Evolutionary conservation across 2,113 vertebrate genomes (phyloP).

Genomic region (Heterocephalus glaber): DNA sequence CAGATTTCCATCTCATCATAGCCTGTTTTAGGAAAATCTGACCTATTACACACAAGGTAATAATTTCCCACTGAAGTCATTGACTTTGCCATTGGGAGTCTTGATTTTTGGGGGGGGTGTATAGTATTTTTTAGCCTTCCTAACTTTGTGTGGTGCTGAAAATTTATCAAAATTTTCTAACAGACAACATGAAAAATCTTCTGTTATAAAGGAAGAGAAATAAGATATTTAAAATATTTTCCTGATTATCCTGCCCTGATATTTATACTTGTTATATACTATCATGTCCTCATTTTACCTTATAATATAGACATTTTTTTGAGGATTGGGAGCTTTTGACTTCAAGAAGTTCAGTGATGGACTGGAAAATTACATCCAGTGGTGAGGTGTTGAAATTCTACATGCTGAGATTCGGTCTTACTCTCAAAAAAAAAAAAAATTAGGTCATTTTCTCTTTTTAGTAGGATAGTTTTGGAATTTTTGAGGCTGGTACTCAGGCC

Average conservation of each 20-base stretch:
- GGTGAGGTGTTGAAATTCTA: neutral
- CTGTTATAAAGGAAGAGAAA: neutral
- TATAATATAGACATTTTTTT: neutral
- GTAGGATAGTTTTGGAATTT: neutral
- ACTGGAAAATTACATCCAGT: neutral
- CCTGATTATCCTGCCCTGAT: neutral
- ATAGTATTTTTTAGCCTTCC: neutral
- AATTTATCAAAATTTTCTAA: neutral
- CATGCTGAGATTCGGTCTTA: neutral
- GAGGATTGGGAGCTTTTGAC: neutral
- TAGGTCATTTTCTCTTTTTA: neutral
- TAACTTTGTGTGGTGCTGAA: neutral
- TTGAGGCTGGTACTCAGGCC: neutral
- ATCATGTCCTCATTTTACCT: neutral
- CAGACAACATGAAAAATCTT: neutral
- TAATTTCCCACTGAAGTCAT: neutral
- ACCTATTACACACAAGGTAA: neutral
- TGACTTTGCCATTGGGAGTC: neutral
- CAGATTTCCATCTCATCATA: neutral
- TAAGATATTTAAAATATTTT: neutral
- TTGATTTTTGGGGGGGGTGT: too few relatives aligned
- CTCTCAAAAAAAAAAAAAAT: neutral
- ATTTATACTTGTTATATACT: neutral
- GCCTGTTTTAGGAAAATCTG: neutral
- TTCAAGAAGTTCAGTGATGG: neutral